Base-by-base conservation (phyloP, 23 tunicate genomes). In the Ascidia mentula region DNA sequence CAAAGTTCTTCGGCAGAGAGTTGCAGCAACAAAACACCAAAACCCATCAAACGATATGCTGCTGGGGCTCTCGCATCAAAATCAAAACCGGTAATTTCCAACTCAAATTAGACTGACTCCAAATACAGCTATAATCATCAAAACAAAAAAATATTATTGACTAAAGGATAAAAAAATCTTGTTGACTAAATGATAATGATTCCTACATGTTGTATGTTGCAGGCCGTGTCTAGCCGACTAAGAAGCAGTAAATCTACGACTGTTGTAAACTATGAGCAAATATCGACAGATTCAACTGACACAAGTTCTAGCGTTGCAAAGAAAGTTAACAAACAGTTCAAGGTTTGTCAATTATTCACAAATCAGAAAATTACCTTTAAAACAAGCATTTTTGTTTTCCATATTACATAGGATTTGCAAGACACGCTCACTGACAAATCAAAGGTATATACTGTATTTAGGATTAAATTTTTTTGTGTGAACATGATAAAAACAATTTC, bases 1-100 rank as follows among this genome's bases (percentile, higher is more conserved):
- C 65, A 53, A 53, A 53, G 12, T 6, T 53, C 65, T 53, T 53
- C 65, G 22, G 65, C 65, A 20, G 65, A 53, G 65, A 53, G 65
- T 9, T 53, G 65, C 24, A 28, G 24, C 24, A 26, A 9, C 7
- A 53, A 53, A 53, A 28, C 24, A 20, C 4, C 65, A 6, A 53
- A 53, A 53, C 65, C 65, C 13, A 53, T 53, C 7, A 53, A 53
- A 53, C 65, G 13, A 20, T 53, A 53, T 53, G 65, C 65, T 20
- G 65, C 65, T 5, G 65, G 24, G 22, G 65, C 65, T 53, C 24
- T 28, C 24, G 65, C 1, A 20, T 53, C 65, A 53, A 53, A 53
- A 53, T 28, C 65, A 6, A 53, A 53, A 28, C 65, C 22, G 65
- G 65, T 53, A 28, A 53, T 53, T 53, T 53, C 22, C 65, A 42